Percentiles rank a stretch among this genome's conserved stretches.
Evolutionary conservation across 2,113 vertebrate genomes (phyloP).

Genomic region (Hypanus sabinus): DNA sequence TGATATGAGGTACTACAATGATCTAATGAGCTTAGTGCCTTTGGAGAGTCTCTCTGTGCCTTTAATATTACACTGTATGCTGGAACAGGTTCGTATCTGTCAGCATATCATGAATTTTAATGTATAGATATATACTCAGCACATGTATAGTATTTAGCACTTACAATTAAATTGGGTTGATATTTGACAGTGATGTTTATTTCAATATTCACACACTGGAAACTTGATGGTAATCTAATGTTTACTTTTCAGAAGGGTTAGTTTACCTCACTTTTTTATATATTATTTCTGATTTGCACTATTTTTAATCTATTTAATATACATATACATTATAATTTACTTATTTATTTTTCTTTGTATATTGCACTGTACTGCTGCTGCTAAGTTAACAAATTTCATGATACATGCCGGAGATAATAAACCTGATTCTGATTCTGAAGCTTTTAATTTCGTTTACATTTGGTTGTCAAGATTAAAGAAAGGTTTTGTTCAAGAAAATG

Average conservation of each 20-base stretch:
- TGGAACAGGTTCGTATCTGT: conserved; percentile 72
- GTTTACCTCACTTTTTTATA: background rate
- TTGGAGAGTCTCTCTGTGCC: conserved; percentile 71
- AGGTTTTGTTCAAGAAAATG: background rate
- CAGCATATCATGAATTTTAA: background rate
- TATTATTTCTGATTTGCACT: too few relatives aligned
- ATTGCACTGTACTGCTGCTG: too few relatives aligned
- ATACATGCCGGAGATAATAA: too few relatives aligned
- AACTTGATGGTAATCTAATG: background rate
- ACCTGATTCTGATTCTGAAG: background rate
- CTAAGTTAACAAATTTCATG: too few relatives aligned
- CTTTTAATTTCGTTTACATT: background rate
- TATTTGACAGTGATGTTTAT: background rate
- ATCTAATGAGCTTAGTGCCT: conserved; percentile 65
- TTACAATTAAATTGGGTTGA: background rate
- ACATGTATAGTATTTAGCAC: background rate
- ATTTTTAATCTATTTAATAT: too few relatives aligned
- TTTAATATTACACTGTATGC: conserved; percentile 72
- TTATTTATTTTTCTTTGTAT: too few relatives aligned
- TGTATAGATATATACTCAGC: background rate
- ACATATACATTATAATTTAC: too few relatives aligned
- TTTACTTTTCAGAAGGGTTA: background rate
- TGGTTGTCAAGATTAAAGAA: background rate
- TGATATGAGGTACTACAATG: conserved; percentile 74
- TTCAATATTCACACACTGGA: background rate